Evolutionary conservation across 53 echinoderm and acorn worm species (phyloP).

Genomic region (Pentamera pediparva): DNA sequence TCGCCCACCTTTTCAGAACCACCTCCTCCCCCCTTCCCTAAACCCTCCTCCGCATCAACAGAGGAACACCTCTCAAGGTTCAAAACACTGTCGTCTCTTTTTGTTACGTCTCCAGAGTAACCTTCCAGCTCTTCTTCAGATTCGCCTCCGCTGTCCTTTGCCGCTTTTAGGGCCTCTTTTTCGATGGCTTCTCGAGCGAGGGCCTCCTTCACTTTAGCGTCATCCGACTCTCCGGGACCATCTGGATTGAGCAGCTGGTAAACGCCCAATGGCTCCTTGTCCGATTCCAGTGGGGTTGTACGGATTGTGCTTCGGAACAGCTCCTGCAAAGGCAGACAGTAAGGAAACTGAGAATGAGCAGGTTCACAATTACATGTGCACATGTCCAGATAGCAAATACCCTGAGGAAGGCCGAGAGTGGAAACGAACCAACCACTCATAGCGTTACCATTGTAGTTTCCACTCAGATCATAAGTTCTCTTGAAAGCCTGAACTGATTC

Average conservation of each 20-base stretch:
- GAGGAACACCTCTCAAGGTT: conserved; percentile 11
- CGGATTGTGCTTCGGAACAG: conserved; percentile 19
- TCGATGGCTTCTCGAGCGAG: not conserved
- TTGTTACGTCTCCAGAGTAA: not conserved
- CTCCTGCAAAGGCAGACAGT: conserved; percentile 5
- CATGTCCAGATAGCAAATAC: too few species aligned
- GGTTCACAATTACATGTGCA: too few species aligned
- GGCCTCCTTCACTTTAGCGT: not conserved
- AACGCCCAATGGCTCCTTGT: conserved; percentile 1
- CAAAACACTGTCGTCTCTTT: conserved; percentile 3
- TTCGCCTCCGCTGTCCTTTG: not conserved
- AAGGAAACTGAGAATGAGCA: not conserved
- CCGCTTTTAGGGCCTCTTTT: conserved; percentile 26
- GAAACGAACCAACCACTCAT: too few species aligned
- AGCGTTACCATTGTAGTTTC: too few species aligned
- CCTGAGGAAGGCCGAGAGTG: too few species aligned
- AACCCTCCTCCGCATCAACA: not conserved
- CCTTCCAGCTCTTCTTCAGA: not conserved
- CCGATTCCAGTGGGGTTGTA: conserved; percentile 12
- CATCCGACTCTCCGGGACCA: not conserved
- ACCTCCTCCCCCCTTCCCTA: not conserved
- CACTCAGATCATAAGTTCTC: too few species aligned
- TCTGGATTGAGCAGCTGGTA: conserved; percentile 11
- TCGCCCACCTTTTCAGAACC: not conserved
- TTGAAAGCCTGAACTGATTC: too few species aligned